Percentiles rank a stretch among this genome's conserved stretches.
Evolutionary conservation across 2,113 vertebrate species (phyloP).

Genomic region (Lipophrys pholis): DNA sequence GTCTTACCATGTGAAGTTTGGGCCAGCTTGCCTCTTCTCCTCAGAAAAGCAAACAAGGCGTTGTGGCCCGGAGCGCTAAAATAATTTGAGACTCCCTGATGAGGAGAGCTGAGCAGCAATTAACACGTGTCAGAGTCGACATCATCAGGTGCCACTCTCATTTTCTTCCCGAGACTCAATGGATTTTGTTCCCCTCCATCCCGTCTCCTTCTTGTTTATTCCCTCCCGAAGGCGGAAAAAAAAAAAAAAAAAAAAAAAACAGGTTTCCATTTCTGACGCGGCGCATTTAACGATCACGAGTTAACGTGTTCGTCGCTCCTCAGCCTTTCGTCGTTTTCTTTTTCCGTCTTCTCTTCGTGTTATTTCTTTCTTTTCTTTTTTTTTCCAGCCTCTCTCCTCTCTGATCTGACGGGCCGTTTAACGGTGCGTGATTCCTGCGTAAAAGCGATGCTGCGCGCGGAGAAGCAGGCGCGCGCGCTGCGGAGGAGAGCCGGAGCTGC

Average conservation of each 20-base stretch:
- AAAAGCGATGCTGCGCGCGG: conserved; percentile 61
- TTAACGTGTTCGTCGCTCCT: conserved; percentile 85
- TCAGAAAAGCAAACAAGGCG: conserved; percentile 69
- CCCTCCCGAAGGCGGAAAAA: conserved; percentile 83
- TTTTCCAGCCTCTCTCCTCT: conserved; percentile 82
- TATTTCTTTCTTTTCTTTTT: too few species aligned
- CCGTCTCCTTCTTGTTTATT: conserved; percentile 64
- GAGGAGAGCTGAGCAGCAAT: conserved; percentile 95
- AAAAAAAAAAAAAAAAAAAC: neutral
- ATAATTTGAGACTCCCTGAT: conserved; percentile 95
- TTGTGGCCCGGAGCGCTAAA: conserved; percentile 83
- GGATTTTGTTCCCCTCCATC: conserved; percentile 72
- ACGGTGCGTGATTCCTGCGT: conserved; percentile 83
- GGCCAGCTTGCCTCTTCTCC: conserved; percentile 47
- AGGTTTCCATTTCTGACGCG: conserved; percentile 87
- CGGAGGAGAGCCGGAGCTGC: conserved; percentile 3
- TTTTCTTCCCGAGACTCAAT: conserved; percentile 92
- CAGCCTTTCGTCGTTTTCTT: conserved; percentile 57
- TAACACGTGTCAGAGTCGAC: conserved; percentile 97
- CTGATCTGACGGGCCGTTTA: conserved; percentile 86
- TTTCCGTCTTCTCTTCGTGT: too few species aligned
- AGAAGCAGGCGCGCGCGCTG: neutral
- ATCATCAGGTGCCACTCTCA: conserved; percentile 97
- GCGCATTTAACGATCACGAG: conserved; percentile 91
- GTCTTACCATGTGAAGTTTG: conserved; percentile 35